Evolutionary conservation across 1,140 invertebrate species (phyloP).

Genomic region (Ceratina australensis): DNA sequence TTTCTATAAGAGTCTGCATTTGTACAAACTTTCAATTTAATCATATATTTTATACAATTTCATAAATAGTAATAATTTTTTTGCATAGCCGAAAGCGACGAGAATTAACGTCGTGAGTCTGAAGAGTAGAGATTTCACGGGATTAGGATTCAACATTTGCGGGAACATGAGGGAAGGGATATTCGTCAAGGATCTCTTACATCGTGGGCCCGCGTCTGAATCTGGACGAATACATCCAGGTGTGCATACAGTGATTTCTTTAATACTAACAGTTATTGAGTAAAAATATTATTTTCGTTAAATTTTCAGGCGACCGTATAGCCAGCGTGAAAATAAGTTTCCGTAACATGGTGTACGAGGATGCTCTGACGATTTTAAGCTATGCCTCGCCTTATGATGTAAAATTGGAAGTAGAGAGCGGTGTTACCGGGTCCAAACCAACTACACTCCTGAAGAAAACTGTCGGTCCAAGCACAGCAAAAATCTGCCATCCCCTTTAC

Average conservation of each 20-base stretch:
- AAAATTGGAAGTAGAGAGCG: constrained; percentile 84
- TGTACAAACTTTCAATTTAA: no score
- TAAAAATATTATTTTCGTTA: constrained; percentile 1
- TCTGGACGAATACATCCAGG: constrained; percentile 90
- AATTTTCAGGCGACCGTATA: constrained; percentile 89
- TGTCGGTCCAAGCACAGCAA: constrained; percentile 77
- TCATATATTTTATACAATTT: no score
- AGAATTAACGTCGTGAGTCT: constrained; percentile 84
- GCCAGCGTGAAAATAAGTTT: constrained; percentile 92
- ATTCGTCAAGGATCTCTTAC: constrained; percentile 91
- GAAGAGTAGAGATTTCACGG: constrained; percentile 92
- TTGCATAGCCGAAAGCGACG: constrained; percentile 72
- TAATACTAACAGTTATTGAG: no score
- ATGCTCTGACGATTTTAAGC: constrained; percentile 92
- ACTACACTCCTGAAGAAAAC: constrained; percentile 79
- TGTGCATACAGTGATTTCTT: constrained; percentile 66
- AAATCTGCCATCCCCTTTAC: constrained; percentile 84
- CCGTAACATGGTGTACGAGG: constrained; percentile 93
- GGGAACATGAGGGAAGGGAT: constrained; percentile 95
- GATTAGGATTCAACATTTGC: constrained; percentile 93
- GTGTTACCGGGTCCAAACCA: constrained; percentile 79
- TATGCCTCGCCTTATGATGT: constrained; percentile 96
- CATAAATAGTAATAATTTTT: constrained; percentile 25
- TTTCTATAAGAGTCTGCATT: no score
- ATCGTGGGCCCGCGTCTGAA: constrained; percentile 92